Percentiles rank a stretch among this genome's conserved stretches.
Conservation (phyloP, 2,888 invertebrate genomes). For the Micropterix aruncella region DNA sequence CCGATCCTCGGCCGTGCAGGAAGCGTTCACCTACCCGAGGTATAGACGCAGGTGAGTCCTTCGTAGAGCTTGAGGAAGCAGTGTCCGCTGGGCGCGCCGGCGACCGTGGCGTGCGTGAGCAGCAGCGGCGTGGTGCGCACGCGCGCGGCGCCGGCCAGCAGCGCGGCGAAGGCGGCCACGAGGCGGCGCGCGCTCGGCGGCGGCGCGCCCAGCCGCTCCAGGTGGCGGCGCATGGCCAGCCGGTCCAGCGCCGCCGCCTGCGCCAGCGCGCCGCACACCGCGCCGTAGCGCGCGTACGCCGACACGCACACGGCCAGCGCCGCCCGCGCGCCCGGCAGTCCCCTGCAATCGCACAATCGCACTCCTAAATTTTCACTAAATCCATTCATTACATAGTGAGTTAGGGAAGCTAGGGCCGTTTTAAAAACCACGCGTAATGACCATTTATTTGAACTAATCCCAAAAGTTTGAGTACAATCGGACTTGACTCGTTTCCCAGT, state of each 20-base stretch:
- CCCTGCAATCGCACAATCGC: no score
- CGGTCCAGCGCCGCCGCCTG: slow-evolving; percentile 81
- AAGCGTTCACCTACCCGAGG: slow-evolving; percentile 66
- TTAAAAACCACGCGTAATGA: no score
- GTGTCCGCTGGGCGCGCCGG: slow-evolving; percentile 60
- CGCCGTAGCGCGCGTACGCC: slow-evolving; percentile 89
- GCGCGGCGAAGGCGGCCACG: slow-evolving; percentile 82
- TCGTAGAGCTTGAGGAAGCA: slow-evolving; percentile 83
- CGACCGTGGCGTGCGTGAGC: slow-evolving; percentile 73
- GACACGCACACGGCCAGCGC: slow-evolving; percentile 79
- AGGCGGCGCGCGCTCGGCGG: slow-evolving; percentile 64
- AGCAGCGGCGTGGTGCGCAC: slow-evolving; percentile 80
- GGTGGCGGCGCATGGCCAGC: slow-evolving; percentile 84
- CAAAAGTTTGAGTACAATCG: no score
- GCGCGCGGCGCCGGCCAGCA: slow-evolving; percentile 76
- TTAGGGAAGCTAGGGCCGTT: no score
- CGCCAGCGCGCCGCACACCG: slow-evolving; percentile 73
- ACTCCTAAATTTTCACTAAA: no score
- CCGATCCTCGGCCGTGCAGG: no score
- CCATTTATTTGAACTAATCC: no score
- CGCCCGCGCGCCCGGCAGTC: slow-evolving; percentile 52
- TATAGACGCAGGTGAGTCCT: slow-evolving; percentile 78
- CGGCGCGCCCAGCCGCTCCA: slow-evolving; percentile 86
- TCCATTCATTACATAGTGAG: no score
- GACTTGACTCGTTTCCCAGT: no score